Evolutionary conservation across 2,797 vertebrate species (phyloP).

Genomic region (Gallinago nigripennis): DNA sequence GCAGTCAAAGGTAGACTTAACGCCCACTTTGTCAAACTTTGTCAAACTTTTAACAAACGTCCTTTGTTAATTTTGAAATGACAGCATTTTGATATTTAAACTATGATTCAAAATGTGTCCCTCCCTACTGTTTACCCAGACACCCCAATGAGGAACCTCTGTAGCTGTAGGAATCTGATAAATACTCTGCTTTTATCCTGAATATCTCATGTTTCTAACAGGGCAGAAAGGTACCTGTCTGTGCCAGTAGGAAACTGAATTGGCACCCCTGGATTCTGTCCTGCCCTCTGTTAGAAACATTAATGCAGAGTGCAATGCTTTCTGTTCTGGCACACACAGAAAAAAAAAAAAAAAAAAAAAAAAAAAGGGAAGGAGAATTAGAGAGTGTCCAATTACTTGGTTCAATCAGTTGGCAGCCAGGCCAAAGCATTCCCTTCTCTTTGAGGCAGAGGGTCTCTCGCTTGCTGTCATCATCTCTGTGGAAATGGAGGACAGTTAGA

Average conservation of each 20-base stretch:
- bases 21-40: no score
- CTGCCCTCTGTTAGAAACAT: background rate
- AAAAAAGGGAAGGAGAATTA: background rate
- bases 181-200: background rate
- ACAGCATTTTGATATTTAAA: background rate
- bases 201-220: background rate
- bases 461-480: background rate
- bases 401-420: background rate
- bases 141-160: background rate
- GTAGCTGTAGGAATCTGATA: background rate
- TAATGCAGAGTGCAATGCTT: background rate
- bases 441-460: background rate
- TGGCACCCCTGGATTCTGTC: background rate
- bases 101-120: background rate
- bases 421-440: background rate
- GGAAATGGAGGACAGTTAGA: background rate
- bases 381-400: background rate
- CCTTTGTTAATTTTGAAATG: background rate
- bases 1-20: background rate
- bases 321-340: background rate
- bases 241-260: background rate
- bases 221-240: background rate
- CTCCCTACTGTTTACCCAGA: background rate
- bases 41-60: no score
- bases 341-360: no score